Evolutionary conservation across 1,140 invertebrate genomes (phyloP).

Genomic region (Chionoecetes opilio): DNA sequence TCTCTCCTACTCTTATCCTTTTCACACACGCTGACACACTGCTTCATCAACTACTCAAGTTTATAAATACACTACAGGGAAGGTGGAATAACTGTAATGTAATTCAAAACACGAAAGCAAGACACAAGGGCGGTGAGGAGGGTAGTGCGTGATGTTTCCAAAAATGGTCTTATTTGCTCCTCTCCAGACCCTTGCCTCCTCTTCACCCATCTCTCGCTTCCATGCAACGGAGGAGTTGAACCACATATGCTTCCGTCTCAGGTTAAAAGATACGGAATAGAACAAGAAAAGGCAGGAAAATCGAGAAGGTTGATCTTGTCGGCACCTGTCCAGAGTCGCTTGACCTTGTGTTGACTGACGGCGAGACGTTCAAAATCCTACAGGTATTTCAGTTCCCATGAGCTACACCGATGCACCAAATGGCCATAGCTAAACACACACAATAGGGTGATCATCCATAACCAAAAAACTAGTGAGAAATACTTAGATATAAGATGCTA

Average conservation of each 20-base stretch:
- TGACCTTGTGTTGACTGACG: slow-evolving; percentile 15
- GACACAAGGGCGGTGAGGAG: not conserved
- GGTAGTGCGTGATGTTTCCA: not conserved
- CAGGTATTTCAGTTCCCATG: not conserved
- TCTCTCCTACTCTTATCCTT: not conserved
- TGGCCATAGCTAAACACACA: too few species aligned
- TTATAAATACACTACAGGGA: too few species aligned
- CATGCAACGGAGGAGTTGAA: not conserved
- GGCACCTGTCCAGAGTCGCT: not conserved
- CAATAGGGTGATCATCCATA: not conserved
- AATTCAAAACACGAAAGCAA: slow-evolving; percentile 5
- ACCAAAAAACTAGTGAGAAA: not conserved
- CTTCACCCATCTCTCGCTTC: not conserved
- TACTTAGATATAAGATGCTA: not conserved
- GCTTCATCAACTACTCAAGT: too few species aligned
- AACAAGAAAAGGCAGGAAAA: not conserved
- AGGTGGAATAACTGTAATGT: not conserved
- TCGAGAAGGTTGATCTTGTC: not conserved
- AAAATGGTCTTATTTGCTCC: slow-evolving; percentile 15
- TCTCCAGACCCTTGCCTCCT: not conserved
- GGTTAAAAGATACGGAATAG: not conserved
- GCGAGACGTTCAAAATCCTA: slow-evolving; percentile 3
- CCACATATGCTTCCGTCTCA: not conserved
- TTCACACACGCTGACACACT: too few species aligned
- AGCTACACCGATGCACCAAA: not conserved